Percentiles rank a stretch among this genome's conserved stretches.
Evolutionary conservation across 2,888 invertebrate species (phyloP).

Genomic region (Sympetrum striolatum): DNA sequence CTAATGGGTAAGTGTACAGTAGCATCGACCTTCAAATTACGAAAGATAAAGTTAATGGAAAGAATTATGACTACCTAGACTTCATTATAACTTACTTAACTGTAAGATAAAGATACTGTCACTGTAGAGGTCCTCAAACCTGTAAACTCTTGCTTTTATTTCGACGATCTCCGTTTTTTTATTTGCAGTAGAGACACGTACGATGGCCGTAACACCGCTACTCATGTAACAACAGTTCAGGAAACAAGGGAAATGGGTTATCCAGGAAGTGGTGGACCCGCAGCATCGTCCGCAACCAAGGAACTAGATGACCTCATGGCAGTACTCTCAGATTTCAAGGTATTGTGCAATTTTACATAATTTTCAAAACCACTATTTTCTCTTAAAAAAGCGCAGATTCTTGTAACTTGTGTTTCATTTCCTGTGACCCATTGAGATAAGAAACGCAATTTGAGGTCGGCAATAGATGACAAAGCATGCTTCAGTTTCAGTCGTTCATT

Average conservation of each 20-base stretch:
- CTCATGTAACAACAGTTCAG: constrained; percentile 59
- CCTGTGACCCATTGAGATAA: too few relatives aligned
- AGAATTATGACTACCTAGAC: too few relatives aligned
- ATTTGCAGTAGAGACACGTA: constrained; percentile 53
- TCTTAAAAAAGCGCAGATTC: background rate
- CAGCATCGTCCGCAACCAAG: constrained; percentile 88
- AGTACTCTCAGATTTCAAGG: constrained; percentile 94
- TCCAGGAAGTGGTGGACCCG: constrained; percentile 55
- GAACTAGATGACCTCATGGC: constrained; percentile 97
- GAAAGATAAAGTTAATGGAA: too few relatives aligned
- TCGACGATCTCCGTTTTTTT: background rate
- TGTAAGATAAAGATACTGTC: too few relatives aligned
- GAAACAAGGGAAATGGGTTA: constrained; percentile 58
- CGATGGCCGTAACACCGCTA: constrained; percentile 51
- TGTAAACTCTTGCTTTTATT: too few relatives aligned
- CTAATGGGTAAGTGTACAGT: constrained; percentile 72
- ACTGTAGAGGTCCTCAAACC: too few relatives aligned
- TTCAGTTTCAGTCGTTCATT: too few relatives aligned
- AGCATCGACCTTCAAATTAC: background rate
- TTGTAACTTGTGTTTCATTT: background rate
- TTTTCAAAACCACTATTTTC: background rate
- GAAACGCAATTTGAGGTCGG: too few relatives aligned
- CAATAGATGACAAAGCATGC: too few relatives aligned
- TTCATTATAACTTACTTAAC: too few relatives aligned
- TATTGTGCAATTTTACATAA: constrained; percentile 57